phyloP scores from a whole-genome alignment of 2,797 vertebrate species.

The Chelonia mydas region DNA sequence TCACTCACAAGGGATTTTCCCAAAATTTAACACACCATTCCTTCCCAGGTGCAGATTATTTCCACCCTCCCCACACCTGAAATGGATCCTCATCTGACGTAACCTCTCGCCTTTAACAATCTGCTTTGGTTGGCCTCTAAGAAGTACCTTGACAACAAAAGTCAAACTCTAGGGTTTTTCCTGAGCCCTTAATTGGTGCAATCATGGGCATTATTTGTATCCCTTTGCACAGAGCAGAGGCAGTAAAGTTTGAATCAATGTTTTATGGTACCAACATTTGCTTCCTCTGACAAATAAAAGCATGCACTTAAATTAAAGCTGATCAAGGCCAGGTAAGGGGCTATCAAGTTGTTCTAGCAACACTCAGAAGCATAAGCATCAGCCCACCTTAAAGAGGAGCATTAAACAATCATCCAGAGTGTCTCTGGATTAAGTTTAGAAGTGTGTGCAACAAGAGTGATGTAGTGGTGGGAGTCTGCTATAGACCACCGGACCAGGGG shows the following conservation, averaged over 20 bases:
- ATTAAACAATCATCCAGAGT: neutral
- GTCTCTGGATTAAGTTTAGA: too few relatives aligned
- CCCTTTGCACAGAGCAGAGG: constrained; percentile 24
- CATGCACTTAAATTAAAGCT: neutral
- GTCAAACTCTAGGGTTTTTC: constrained; percentile 56
- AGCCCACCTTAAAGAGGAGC: neutral
- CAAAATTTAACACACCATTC: constrained; percentile 23
- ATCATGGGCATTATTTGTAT: neutral
- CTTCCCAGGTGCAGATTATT: constrained; percentile 48
- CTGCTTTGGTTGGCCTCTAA: constrained; percentile 25
- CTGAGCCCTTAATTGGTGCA: neutral
- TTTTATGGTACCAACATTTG: neutral
- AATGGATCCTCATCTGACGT: neutral
- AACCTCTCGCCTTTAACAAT: constrained; percentile 60
- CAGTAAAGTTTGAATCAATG: constrained; percentile 57
- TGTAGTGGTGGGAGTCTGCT: too few relatives aligned
- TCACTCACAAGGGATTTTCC: constrained; percentile 34
- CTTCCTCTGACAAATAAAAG: neutral
- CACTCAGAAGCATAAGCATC: neutral
- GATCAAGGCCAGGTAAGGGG: neutral
- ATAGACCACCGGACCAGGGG: too few relatives aligned
- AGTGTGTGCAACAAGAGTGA: too few relatives aligned
- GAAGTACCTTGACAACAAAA: constrained; percentile 20
- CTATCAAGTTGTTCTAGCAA: neutral
- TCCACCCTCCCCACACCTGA: constrained; percentile 36